These are phyloP conservation scores for Pristionchus maxplancki DNA, from an alignment of 2,888 invertebrate genomes.

Conservation along the genomic window DNA sequence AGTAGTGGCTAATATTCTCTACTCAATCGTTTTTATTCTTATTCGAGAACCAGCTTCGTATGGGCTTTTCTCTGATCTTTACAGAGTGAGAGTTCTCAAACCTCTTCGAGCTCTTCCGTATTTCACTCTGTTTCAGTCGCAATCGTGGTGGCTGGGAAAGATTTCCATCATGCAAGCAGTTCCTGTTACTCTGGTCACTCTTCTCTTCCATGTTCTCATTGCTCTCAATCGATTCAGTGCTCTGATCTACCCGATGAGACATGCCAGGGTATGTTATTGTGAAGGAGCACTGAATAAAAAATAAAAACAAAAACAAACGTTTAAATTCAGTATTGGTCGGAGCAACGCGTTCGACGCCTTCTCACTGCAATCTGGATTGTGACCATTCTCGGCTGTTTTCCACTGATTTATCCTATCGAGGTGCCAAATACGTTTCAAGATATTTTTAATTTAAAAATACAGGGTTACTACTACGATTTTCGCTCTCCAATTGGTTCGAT, in stretches of 20 bases:
- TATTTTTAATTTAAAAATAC: background rate
- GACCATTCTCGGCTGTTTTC: background rate
- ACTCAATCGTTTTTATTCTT: background rate
- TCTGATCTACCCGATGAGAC: background rate
- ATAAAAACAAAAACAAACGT: too few relatives aligned
- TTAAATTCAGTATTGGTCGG: background rate
- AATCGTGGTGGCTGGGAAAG: background rate
- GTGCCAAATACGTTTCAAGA: too few relatives aligned
- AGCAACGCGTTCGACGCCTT: background rate
- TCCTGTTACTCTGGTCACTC: background rate
- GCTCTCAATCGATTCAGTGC: slow-evolving; percentile 2
- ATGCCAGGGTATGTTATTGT: background rate
- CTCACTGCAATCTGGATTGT: background rate
- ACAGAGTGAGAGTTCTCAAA: background rate
- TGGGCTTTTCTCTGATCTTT: background rate
- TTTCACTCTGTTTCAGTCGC: background rate
- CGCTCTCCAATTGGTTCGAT: background rate
- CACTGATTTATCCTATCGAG: background rate
- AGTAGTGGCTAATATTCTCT: background rate
- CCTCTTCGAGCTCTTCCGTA: too few relatives aligned
- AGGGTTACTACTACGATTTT: background rate
- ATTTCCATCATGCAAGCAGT: background rate
- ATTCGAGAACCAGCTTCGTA: background rate
- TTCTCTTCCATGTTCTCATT: background rate
- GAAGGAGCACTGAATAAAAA: too few relatives aligned